phyloP scores from a whole-genome alignment of 2,797 vertebrate genomes.

The Rhinogobio ventralis region DNA sequence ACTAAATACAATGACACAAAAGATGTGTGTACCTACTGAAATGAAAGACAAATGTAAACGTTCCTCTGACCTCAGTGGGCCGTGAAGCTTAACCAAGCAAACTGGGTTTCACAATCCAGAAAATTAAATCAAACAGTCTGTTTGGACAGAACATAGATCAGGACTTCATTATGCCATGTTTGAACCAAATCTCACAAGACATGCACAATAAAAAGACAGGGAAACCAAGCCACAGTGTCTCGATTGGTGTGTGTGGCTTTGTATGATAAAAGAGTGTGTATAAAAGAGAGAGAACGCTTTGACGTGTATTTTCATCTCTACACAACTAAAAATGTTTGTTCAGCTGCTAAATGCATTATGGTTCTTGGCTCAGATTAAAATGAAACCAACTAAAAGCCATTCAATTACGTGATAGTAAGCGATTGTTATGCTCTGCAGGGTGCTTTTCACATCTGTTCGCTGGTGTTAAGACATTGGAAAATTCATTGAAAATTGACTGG shows the following conservation, averaged over 20 bases:
- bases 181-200: slow-evolving; percentile 57
- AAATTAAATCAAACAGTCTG: slow-evolving; percentile 62
- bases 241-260: neutral
- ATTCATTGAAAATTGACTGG: slow-evolving; percentile 2
- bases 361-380: slow-evolving; percentile 32
- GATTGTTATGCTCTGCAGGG: slow-evolving; percentile 34
- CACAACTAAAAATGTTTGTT: slow-evolving; percentile 15
- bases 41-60: slow-evolving; percentile 66
- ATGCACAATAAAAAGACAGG: slow-evolving; percentile 9
- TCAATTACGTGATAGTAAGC: slow-evolving; percentile 36
- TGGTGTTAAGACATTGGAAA: slow-evolving; percentile 23
- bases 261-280: neutral
- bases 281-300: neutral
- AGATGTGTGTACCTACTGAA: slow-evolving; percentile 45
- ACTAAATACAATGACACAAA: neutral
- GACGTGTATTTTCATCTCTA: slow-evolving; percentile 8
- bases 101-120: slow-evolving; percentile 64
- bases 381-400: slow-evolving; percentile 39
- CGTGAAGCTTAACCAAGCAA: slow-evolving; percentile 64
- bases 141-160: slow-evolving; percentile 49
- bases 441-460: slow-evolving; percentile 30
- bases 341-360: slow-evolving; percentile 37
- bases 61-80: slow-evolving; percentile 67
- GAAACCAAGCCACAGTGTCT: neutral
- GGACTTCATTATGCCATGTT: slow-evolving; percentile 14